These are phyloP conservation scores for Columbina picui DNA, from an alignment of 2,113 vertebrate genomes.

Conservation along the genomic window DNA sequence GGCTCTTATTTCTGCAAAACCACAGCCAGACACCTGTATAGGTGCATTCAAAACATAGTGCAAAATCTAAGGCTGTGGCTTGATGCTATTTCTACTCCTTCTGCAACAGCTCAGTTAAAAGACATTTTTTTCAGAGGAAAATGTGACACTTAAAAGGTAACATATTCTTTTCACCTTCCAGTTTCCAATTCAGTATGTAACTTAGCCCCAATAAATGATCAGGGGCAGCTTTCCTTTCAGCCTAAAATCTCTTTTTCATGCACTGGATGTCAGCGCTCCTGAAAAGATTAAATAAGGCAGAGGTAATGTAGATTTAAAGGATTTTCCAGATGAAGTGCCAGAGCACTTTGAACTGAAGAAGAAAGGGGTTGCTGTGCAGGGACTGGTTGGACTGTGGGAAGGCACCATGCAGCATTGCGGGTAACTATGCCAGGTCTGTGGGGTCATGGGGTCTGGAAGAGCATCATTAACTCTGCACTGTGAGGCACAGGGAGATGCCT, in stretches of 20 bases:
- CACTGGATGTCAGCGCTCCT: conserved; percentile 65
- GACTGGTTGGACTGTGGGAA: not conserved
- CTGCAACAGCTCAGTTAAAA: conserved; percentile 33
- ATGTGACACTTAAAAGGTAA: conserved; percentile 54
- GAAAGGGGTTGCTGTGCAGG: conserved; percentile 53
- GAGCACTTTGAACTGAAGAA: conserved; percentile 72
- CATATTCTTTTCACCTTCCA: conserved; percentile 60
- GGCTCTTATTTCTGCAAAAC: not conserved
- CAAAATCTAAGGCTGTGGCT: not conserved
- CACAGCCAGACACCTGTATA: not conserved
- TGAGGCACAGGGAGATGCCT: not conserved
- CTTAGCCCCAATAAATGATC: conserved; percentile 46
- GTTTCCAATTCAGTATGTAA: conserved; percentile 53
- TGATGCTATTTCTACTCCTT: not conserved
- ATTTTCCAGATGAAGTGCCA: conserved; percentile 75
- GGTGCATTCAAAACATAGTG: not conserved
- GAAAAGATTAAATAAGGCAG: conserved; percentile 77
- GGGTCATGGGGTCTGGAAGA: not conserved
- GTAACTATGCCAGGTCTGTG: not conserved
- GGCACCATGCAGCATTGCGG: not conserved
- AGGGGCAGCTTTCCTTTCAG: conserved; percentile 52
- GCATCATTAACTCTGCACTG: not conserved
- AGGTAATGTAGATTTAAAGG: conserved; percentile 76
- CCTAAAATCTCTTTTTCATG: conserved; percentile 72
- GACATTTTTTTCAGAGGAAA: conserved; percentile 34